Base-by-base conservation (phyloP, 1,140 invertebrate species). In the Tetramorium simillimum region DNA sequence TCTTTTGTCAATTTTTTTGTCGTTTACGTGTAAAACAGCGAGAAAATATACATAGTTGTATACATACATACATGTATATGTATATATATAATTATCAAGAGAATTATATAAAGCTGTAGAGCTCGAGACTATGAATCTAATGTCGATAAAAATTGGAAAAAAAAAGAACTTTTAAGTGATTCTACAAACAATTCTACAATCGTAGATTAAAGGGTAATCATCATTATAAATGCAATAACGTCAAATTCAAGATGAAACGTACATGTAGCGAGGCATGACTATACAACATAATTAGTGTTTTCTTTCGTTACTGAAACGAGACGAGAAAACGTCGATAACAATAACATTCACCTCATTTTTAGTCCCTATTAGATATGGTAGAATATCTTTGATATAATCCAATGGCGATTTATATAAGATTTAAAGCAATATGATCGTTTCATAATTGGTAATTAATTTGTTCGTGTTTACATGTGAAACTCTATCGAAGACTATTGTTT, bases 401-500 rank as follows among this genome's bases (percentile, higher is more conserved):
- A 24, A 33, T 43, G 28, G 18, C n/a, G 12, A 43, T 43, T 24
- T 46, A 0, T 67, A 2, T 3, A 46, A n/a, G n/a, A 69, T 46
- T 69, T 69, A 10, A 18, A 46, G 21, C 21, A 14, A 69, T 43
- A 4, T 2, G 6, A 43, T 49, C 28, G 40, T 49, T 67, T 67
- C 65, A 46, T 67, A 67, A 67, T 9, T n/a, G 18, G 3, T 70
- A 70, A 69, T 43, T 67, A 67, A 69, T 49, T 69, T 49, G 28
- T 70, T 70, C 18, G 14, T 6, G 24, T 70, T 49, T 65, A 65
- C 40, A 9, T 1, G 21, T 46, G 46, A 49, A 49, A n/a, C 16
- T 51, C 18, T 10, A 33, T 18, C 46, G 24, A n/a, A 72, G 0
- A 51, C n/a, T 49, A 28, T 51, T 18, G 1, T 70, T 49, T 70